Conservation (phyloP, 2,888 invertebrate genomes). For the Poecilobothrus nobilitatus region DNA sequence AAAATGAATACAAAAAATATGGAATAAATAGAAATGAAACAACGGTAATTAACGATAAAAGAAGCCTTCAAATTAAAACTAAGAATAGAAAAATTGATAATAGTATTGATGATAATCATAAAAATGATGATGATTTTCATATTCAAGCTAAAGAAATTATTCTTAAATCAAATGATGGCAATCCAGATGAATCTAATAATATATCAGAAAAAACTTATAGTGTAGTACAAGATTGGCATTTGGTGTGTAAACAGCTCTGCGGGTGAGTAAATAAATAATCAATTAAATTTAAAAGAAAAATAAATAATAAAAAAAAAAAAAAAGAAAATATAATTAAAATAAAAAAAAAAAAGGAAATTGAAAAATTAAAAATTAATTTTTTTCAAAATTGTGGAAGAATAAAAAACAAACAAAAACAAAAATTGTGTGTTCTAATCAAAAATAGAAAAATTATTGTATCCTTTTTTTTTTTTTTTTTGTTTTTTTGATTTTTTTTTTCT, state of each 20-base stretch:
- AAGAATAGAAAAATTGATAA: neutral
- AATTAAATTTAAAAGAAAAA: neutral
- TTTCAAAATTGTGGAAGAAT: no score
- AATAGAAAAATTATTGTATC: no score
- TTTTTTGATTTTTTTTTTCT: no score
- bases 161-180: constrained; percentile 9
- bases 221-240: constrained; percentile 45
- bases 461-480: no score
- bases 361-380: no score
- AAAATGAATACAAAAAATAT: neutral
- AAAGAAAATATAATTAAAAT: no score
- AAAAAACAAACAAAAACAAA: no score
- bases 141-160: constrained; percentile 23
- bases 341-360: no score
- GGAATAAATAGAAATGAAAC: no score
- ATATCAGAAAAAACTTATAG: constrained; percentile 29
- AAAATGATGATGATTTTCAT: constrained; percentile 10
- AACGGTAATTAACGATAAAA: no score
- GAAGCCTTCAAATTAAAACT: no score
- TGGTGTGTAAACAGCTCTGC: constrained; percentile 45
- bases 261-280: constrained; percentile 37
- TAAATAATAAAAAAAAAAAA: neutral
- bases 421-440: no score
- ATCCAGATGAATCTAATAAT: neutral
- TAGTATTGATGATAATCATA: neutral